Evolutionary conservation across 1,140 invertebrate genomes (phyloP).

Genomic region (Parapsyche elsis): DNA sequence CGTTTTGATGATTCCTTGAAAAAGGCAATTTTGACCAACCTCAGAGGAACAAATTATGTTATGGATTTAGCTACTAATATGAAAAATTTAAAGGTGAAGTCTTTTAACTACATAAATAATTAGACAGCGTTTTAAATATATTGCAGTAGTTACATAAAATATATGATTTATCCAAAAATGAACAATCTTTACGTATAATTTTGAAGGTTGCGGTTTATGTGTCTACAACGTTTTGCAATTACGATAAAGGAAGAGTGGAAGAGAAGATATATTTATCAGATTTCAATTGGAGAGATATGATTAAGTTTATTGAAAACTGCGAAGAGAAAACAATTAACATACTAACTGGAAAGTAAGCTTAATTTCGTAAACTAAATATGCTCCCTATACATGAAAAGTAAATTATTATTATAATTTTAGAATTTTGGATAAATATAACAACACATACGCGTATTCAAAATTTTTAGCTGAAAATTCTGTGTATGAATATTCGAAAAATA

Average conservation of each 20-base stretch:
- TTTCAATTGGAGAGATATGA: background rate
- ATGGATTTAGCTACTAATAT: conserved; percentile 69
- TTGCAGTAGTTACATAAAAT: background rate
- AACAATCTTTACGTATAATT: conserved; percentile 46
- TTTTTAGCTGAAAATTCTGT: conserved; percentile 83
- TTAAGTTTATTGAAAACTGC: conserved; percentile 4
- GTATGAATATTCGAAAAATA: conserved; percentile 67
- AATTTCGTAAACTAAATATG: conserved; percentile 5
- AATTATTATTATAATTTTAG: conserved; percentile 55
- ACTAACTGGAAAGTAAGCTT: background rate
- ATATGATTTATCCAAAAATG: too few relatives aligned
- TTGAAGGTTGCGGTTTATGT: conserved; percentile 23
- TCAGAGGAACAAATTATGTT: conserved; percentile 67
- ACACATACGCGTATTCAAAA: conserved; percentile 90
- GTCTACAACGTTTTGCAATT: conserved; percentile 30
- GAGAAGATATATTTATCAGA: conserved; percentile 13
- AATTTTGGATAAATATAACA: conserved; percentile 76
- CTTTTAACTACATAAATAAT: background rate
- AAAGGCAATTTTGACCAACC: conserved; percentile 67
- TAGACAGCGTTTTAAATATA: background rate
- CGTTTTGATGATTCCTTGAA: conserved; percentile 83
- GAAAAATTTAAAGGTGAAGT: conserved; percentile 64
- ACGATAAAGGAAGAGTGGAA: background rate
- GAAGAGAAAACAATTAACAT: conserved; percentile 22
- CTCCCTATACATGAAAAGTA: too few relatives aligned